Evolutionary conservation across 2,888 invertebrate species (phyloP).

Genomic region (Bellardia pandia): DNA sequence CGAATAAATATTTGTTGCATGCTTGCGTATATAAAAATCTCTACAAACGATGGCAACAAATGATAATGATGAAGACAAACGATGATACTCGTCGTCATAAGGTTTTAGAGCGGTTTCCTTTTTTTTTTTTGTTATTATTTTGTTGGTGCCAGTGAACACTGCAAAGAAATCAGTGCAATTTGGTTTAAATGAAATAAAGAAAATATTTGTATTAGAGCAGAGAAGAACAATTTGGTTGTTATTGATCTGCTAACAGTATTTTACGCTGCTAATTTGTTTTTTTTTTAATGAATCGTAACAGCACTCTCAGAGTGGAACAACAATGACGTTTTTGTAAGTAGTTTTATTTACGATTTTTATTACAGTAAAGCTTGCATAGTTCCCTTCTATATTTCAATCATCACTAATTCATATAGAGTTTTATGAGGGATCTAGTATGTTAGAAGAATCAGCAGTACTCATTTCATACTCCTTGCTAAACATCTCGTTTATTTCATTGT

Average conservation of each 20-base stretch:
- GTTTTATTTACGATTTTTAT: no score
- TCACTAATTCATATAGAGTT: no score
- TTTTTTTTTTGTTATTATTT: background rate
- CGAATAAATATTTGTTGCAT: slow-evolving; percentile 55
- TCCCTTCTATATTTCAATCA: no score
- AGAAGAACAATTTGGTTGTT: background rate
- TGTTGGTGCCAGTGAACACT: slow-evolving; percentile 12
- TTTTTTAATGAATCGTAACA: background rate
- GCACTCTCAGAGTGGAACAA: no score
- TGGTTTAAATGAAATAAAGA: background rate
- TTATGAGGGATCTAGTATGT: no score
- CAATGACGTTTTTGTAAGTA: no score
- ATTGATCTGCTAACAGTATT: background rate
- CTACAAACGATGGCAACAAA: slow-evolving; percentile 38
- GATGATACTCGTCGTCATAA: slow-evolving; percentile 39
- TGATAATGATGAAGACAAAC: slow-evolving; percentile 64
- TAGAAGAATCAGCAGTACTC: no score
- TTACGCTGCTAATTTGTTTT: background rate
- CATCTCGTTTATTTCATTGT: no score
- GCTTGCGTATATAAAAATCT: slow-evolving; percentile 46
- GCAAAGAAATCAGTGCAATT: slow-evolving; percentile 28
- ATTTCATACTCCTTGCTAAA: no score
- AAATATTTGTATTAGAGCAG: background rate
- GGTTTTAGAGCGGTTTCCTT: slow-evolving; percentile 27
- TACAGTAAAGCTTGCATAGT: no score